Base-by-base conservation (phyloP, 2,797 vertebrate species). In the Cossypha dichroa region DNA sequence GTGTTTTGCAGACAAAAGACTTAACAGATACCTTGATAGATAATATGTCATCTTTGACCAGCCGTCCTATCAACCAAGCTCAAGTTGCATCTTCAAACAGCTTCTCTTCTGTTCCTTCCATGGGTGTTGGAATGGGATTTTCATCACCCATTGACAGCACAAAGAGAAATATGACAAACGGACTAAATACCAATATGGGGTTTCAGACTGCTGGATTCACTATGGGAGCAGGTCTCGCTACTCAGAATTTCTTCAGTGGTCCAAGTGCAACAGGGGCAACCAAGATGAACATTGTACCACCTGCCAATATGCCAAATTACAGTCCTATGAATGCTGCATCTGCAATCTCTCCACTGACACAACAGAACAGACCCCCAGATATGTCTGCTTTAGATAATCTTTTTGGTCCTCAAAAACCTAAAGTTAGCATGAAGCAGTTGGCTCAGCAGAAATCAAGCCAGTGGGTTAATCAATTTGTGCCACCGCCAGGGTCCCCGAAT, bases 341-440 rank as follows among this genome's bases (percentile, higher is more conserved):
- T 92, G 86, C 95, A 49, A 6, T 96, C 31, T 68, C 92, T 46
- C 97, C 97, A 56, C 92, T 96, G 78, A 95, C 96, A 63, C 99
- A 98, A 77, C 97, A 98, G 19, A 97, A 79, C 80, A 98, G 95
- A 96, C 97, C 98, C 69, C 91, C 98, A 5, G 98, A 99, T 97
- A 96, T 99, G 98, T 99, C 99, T 10, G 98, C 99, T 80, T 97
- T 99, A 96, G 99, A 99, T 98, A 99, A 97, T 96, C 98, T 99
- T 69, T 99, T 99, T 95, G 98, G 98, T 63, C 95, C 99, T 96
- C 99, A 98, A 97, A 99, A 99, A 96, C 98, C 99, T 97, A 99
- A 99, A 99, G 99, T 99, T 96, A 98, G 98, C 91, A 98, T 99
- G 98, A 99, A 99, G 97, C 99, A 99, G 95, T 97, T 99, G 97